Evolutionary conservation across 2,113 vertebrate species (phyloP), one percentile per base, ranked within the genome.

Genomic region (Heterotilapia buettikoferi): DNA sequence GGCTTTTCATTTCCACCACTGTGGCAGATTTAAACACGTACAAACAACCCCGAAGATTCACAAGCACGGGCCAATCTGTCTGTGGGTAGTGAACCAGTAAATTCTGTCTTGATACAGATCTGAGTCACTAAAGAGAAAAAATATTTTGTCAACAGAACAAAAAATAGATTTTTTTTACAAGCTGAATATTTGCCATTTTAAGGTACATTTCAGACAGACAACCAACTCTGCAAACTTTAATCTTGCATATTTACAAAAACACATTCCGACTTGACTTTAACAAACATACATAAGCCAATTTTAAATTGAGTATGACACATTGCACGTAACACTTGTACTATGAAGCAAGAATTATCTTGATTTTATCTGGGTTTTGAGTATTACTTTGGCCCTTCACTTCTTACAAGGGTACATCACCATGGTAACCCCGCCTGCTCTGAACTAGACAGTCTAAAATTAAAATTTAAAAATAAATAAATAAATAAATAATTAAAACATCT

Each of bases 31-130:
- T 10, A 84, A 4, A 43, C 11, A 6, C 6, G 18, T 47, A 85
- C 50, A 79, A 79, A 16, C 38, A 82, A 57, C 6, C 76, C n/a
- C 8, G 21, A 63, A 4, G 45, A 81, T 56, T 83, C 50, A 90
- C 36, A 43, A n/a, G 19, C 79, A 61, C 24, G 18, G 21, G 6
- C 31, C 11, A 10, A 36, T n/a, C 56, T n/a, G 13, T 47, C 50
- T 18, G 13, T 40, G 24, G 18, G 29, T 6, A 12, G 52, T 50
- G 31, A 14, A 54, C 29, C 11, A 18, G 19, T 26, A 43, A 18
- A n/a, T 53, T 85, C 54, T 63, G 26, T 73, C 24, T n/a, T 26
- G 10, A 84, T 59, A 79, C 43, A 5, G 29, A 86, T 86, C 85
- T 14, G 63, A 89, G 38, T 61, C 36, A 59, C 56, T 59, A 50